phyloP scores from a whole-genome alignment of 1,140 invertebrate genomes.

The Bombus superbus region DNA sequence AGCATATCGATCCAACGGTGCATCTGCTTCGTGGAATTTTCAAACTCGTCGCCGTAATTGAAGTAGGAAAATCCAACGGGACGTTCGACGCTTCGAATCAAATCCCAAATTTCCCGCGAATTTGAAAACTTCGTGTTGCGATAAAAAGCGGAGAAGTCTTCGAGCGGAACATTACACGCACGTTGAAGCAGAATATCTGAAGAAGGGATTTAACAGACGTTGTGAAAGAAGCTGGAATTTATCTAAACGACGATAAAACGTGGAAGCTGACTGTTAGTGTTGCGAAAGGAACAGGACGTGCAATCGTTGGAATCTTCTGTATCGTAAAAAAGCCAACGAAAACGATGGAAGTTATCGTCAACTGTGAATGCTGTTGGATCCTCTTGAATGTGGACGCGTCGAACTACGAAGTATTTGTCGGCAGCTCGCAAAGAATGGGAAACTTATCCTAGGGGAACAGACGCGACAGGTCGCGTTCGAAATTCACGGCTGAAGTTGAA shows the following conservation, averaged over 20 bases:
- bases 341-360: conserved; percentile 10
- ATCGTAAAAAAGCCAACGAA: not conserved
- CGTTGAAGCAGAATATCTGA: no score
- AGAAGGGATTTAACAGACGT: not conserved
- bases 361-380: not conserved
- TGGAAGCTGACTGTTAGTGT: not conserved
- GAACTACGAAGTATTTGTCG: conserved; percentile 20
- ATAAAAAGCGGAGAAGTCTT: not conserved
- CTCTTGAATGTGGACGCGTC: not conserved
- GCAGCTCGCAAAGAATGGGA: conserved; percentile 28
- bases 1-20: not conserved
- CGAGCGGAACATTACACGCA: not conserved
- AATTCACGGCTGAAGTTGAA: not conserved
- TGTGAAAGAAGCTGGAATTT: not conserved
- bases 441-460: conserved; percentile 27
- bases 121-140: not conserved
- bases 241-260: not conserved
- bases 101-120: no score
- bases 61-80: no score
- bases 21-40: not conserved
- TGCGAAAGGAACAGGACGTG: not conserved
- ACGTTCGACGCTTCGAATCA: no score
- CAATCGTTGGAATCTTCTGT: not conserved
- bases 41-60: not conserved
- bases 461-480: not conserved